Conservation (phyloP, 2,113 vertebrate genomes). For the Edolisoma coerulescens region DNA sequence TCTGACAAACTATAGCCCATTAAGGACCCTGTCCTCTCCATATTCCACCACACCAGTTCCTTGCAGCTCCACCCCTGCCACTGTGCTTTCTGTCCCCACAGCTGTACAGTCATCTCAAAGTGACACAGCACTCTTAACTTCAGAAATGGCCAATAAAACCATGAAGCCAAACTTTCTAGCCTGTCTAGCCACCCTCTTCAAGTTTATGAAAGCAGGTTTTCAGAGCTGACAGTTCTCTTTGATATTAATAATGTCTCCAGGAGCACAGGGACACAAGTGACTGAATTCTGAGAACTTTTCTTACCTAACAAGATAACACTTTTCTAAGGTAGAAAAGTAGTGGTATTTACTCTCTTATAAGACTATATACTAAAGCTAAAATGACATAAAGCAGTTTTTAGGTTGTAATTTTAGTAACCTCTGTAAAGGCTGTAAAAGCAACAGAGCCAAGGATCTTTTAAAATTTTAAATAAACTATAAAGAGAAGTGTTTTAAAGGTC, state of each 20-base stretch:
- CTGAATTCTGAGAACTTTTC: background rate
- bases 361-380: background rate
- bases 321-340: background rate
- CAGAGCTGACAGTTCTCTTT: background rate
- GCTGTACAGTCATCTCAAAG: background rate
- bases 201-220: background rate
- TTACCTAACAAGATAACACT: background rate
- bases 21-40: background rate
- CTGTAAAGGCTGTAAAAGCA: background rate
- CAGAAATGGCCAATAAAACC: slow-evolving; percentile 20
- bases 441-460: background rate
- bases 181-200: background rate
- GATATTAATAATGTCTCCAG: background rate
- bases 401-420: background rate
- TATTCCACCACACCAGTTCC: background rate
- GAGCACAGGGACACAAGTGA: background rate
- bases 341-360: background rate
- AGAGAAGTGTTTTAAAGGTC: background rate
- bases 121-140: background rate
- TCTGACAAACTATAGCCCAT: background rate
- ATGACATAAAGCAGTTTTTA: background rate
- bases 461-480: background rate
- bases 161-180: background rate
- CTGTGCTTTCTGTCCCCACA: background rate
- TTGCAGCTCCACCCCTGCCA: background rate